These are phyloP conservation scores for Amblyopsis rosae DNA, from an alignment of 2,113 vertebrate genomes.

Conservation along the genomic window DNA sequence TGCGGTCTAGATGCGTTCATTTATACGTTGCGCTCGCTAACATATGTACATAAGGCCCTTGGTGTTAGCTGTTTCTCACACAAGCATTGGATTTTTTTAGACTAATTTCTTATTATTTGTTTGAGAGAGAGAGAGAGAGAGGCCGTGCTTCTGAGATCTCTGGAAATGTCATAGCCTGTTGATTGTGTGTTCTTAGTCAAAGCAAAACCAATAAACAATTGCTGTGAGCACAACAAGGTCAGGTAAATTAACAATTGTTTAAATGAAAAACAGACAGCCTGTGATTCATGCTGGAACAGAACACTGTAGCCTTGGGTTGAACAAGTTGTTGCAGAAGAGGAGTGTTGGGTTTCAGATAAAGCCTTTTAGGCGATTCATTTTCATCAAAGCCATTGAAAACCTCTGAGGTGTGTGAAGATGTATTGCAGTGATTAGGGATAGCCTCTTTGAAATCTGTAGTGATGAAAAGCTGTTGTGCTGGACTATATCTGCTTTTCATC, in stretches of 20 bases:
- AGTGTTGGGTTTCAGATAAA: slow-evolving; percentile 37
- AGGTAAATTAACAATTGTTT: slow-evolving; percentile 23
- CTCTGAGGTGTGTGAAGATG: slow-evolving; percentile 37
- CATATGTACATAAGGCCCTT: no score
- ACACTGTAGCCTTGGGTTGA: slow-evolving; percentile 42
- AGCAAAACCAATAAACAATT: not conserved
- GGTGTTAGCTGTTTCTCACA: no score
- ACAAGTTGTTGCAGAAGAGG: slow-evolving; percentile 31
- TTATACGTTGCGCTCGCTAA: no score
- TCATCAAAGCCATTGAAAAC: slow-evolving; percentile 39
- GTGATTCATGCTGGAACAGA: slow-evolving; percentile 21
- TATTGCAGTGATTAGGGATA: slow-evolving; percentile 22
- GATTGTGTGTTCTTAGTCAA: slow-evolving; percentile 10
- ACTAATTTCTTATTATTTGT: no score
- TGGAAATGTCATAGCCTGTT: not conserved
- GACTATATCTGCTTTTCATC: slow-evolving; percentile 4
- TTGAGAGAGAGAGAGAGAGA: no score
- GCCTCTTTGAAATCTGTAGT: not conserved
- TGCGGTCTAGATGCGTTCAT: no score
- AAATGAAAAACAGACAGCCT: slow-evolving; percentile 10
- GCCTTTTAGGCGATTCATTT: slow-evolving; percentile 28
- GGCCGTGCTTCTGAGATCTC: not conserved
- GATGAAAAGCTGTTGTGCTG: slow-evolving; percentile 17
- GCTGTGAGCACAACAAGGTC: slow-evolving; percentile 15
- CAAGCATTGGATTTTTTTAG: no score